Evolutionary conservation across 2,797 vertebrate genomes (phyloP), one percentile per base, ranked within the genome.

Genomic region (Platalea minor): DNA sequence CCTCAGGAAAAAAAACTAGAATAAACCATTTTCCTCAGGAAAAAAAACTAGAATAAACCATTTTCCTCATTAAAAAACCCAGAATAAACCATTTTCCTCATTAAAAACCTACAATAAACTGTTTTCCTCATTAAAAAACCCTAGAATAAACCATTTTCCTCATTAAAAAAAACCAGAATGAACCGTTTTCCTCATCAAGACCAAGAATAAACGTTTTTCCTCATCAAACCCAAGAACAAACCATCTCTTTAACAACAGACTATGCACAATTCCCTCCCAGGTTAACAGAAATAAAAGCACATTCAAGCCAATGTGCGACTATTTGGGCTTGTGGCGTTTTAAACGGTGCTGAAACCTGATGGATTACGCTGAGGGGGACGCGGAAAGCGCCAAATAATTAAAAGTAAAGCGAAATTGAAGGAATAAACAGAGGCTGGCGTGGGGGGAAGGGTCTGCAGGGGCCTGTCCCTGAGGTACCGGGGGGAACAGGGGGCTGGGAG

Each of bases 221-320:
- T 43, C 43, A 17, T 17, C 2, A n/a, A 45, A 74, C 4, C 19
- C 56, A 17, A 35, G 28, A 37, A 31, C 11, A n/a, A 70, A 3
- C 1, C 33, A 12, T 3, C 35, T 21, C 29, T 51, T 28, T 7
- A 29, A 20, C 51, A 20, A 11, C 18, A 19, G 4, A 33, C 20
- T 2, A 20, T 0, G 3, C 1, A 0, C 23, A 4, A 3, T 21
- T 26, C 41, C 41, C 41, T 50, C 69, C 9, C 60, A 12, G 35
- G 5, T 45, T 17, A 43, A 64, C 0, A 20, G 50, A 37, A 33
- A 57, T 25, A 24, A 25, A 45, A 31, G 37, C 51, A 1, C 26
- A 33, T 19, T 1, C 21, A 11, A 56, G 7, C 35, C 37, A 17
- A 11, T 0, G 43, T 4, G 26, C 3, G 4, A 8, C 7, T 9